Conservation (phyloP, 1,140 invertebrate species). For the Mizuhopecten yessoensis region DNA sequence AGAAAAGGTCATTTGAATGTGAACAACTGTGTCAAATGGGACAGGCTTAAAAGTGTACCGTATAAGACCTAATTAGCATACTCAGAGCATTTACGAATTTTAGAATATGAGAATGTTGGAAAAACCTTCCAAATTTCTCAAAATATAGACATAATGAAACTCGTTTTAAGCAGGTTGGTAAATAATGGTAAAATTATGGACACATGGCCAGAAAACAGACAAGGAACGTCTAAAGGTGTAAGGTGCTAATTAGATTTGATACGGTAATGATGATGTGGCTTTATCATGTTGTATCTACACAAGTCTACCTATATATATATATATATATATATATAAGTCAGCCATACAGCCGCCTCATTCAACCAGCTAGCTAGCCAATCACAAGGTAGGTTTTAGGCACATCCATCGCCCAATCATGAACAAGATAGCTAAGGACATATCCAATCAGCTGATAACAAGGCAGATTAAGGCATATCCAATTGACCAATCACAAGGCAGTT, state of each 20-base stretch:
- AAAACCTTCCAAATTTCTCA: no score
- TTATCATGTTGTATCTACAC: no score
- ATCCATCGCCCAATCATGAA: no score
- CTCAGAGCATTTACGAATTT: no score
- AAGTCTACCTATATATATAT: neutral
- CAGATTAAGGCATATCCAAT: constrained; percentile 22
- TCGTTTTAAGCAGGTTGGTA: neutral
- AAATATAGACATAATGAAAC: no score
- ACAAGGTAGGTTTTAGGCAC: no score
- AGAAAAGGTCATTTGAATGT: no score
- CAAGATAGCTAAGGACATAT: neutral
- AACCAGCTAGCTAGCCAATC: no score
- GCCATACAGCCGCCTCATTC: neutral
- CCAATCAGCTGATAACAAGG: neutral
- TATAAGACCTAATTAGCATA: no score
- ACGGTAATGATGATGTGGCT: neutral
- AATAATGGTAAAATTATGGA: neutral
- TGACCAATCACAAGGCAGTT: constrained; percentile 19
- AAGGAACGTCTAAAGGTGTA: neutral
- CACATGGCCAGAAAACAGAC: neutral
- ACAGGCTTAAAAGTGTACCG: no score
- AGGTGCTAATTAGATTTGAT: neutral
- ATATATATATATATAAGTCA: neutral
- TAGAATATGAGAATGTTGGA: no score
- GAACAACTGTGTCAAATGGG: no score